A percentile compares a stretch with the other conserved stretches of the same genome.
phyloP scores from a whole-genome alignment of 2,797 vertebrate genomes.

The Lithobates sylvaticus region DNA sequence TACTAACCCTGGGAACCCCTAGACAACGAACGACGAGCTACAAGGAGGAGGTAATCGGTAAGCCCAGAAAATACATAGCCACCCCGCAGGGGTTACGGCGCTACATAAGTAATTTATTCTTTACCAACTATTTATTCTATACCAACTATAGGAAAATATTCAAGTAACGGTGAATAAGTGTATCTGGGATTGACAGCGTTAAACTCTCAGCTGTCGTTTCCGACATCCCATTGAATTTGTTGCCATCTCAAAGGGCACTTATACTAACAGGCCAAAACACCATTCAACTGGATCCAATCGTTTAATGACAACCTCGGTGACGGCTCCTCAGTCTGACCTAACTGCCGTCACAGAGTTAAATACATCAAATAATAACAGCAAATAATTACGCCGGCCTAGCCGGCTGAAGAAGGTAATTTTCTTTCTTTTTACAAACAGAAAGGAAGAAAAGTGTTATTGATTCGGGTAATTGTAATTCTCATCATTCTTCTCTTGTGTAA shows the following conservation, averaged over 20 bases:
- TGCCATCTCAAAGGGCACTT: conserved; percentile 43
- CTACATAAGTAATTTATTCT: no score
- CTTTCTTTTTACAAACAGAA: conserved; percentile 55
- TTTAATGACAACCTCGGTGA: conserved; percentile 51
- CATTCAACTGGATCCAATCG: conserved; percentile 57
- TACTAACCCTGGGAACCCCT: no score
- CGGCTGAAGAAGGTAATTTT: conserved; percentile 54
- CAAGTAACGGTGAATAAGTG: no score
- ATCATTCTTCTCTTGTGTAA: conserved; percentile 56
- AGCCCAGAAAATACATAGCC: no score
- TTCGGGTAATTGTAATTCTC: conserved; percentile 60
- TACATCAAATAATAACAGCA: conserved; percentile 69
- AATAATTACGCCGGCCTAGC: conserved; percentile 51
- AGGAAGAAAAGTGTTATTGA: conserved; percentile 61
- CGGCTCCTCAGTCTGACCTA: conserved; percentile 52
- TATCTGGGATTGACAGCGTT: conserved; percentile 24
- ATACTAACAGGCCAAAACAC: conserved; percentile 55
- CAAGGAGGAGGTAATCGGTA: no score
- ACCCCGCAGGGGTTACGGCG: no score
- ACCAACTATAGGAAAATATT: no score
- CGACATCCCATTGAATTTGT: conserved; percentile 38
- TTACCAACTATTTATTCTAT: no score
- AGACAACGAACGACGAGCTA: no score
- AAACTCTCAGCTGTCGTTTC: conserved; percentile 61
- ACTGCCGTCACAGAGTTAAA: conserved; percentile 67